Percentiles rank a stretch among this genome's conserved stretches.
phyloP scores from a whole-genome alignment of 2,797 vertebrate species.

The Lagocephalus sceleratus region DNA sequence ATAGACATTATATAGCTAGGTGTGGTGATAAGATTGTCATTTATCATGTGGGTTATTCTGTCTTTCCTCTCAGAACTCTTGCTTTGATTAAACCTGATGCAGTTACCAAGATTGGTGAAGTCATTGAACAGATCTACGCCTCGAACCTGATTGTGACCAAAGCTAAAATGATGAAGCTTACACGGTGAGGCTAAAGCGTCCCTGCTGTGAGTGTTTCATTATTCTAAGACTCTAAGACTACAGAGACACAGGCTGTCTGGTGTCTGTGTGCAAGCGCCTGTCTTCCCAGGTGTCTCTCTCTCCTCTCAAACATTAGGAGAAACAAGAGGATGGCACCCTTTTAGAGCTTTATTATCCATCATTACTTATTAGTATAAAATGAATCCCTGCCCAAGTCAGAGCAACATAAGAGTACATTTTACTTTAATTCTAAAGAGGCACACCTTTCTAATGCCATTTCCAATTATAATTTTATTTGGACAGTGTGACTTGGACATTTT shows the following conservation, averaged over 20 bases:
- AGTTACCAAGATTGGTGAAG: slow-evolving; percentile 81
- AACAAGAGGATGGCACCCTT: slow-evolving; percentile 44
- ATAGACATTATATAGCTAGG: no score
- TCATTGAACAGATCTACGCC: slow-evolving; percentile 85
- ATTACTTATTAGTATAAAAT: no score
- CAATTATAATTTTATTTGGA: no score
- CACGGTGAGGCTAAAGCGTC: slow-evolving; percentile 77
- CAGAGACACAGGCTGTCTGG: slow-evolving; percentile 10
- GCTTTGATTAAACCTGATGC: slow-evolving; percentile 92
- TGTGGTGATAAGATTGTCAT: not conserved
- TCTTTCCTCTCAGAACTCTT: slow-evolving; percentile 79
- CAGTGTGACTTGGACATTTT: no score
- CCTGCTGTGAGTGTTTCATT: slow-evolving; percentile 2
- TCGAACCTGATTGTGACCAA: slow-evolving; percentile 89
- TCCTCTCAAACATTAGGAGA: slow-evolving; percentile 28
- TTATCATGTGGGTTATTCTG: not conserved
- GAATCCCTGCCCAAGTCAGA: no score
- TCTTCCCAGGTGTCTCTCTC: slow-evolving; percentile 13
- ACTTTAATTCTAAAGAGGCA: no score
- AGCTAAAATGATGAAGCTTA: slow-evolving; percentile 90
- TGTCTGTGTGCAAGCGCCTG: slow-evolving; percentile 26
- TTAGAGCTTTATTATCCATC: no score
- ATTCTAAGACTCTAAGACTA: not conserved
- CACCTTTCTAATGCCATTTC: no score
- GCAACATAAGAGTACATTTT: no score